Evolutionary conservation across 2,113 vertebrate species (phyloP).

Genomic region (Cynocephalus volans): DNA sequence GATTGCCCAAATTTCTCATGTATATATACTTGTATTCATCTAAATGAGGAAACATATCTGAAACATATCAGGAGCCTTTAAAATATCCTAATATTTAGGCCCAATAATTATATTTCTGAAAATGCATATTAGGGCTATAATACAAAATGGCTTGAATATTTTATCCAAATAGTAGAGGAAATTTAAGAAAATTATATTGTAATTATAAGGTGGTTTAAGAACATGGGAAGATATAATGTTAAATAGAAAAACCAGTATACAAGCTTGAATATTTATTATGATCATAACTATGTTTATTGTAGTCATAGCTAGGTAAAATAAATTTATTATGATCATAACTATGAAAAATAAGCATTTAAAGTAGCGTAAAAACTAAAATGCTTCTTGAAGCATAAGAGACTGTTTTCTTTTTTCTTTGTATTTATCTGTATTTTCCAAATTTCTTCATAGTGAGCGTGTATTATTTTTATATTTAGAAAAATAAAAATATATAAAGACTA

Average conservation of each 20-base stretch:
- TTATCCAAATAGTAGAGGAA: constrained; percentile 11
- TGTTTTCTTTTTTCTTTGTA: background rate
- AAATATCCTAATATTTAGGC: constrained; percentile 31
- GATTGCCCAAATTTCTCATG: constrained; percentile 21
- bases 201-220: constrained; percentile 34
- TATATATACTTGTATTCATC: constrained; percentile 9
- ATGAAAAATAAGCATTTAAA: constrained; percentile 54
- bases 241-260: constrained; percentile 39
- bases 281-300: constrained; percentile 10
- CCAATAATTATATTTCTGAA: constrained; percentile 63
- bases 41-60: constrained; percentile 55
- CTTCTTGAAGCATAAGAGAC: constrained; percentile 21
- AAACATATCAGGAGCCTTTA: constrained; percentile 37
- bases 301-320: constrained; percentile 31
- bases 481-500: background rate
- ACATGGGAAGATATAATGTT: background rate
- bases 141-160: constrained; percentile 51
- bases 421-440: constrained; percentile 53
- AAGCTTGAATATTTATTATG: constrained; percentile 47
- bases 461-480: constrained; percentile 59
- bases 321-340: constrained; percentile 9
- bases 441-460: constrained; percentile 21
- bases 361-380: constrained; percentile 54
- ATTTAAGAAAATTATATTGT: constrained; percentile 26
- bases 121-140: constrained; percentile 59